Base-by-base conservation (phyloP, 2,888 invertebrate species). In the Abscondita cerata region DNA sequence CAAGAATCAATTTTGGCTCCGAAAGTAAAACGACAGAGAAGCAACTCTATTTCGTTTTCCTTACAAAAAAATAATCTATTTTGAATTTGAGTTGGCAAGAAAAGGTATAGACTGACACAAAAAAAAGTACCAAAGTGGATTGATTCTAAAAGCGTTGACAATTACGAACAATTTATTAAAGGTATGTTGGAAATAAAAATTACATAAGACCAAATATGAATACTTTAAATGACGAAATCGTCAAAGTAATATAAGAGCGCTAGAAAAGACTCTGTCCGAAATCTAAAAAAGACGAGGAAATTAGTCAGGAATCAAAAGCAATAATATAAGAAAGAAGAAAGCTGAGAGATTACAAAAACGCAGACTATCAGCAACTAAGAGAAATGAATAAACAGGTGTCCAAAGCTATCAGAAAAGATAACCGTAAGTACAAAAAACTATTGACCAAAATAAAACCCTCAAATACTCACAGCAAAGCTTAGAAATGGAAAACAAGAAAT, bases 381-480 rank as follows among this genome's bases (percentile, higher is more conserved):
- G 18, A 6, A 25, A 15, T 47, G 13, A 55, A 47, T 25, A 46
- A 36, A 33, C n/a, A 46, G 47, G 13, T 54, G 8, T 25, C 54
- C 44, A 25, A 46, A 12, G 55, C 16, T 16, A 55, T 55, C 16
- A 46, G 55, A n/a, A 55, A 34, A 31, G 34, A 55, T 13, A 20
- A 46, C 11, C 20, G 54, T 31, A 41, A 46, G 31, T 54, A 46
- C 31, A 46, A 44, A 41, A 46, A 31, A 55, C 55, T 16, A 55
- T 55, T n/a, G 55, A 55, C 13, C 16, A 55, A 46, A 55, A 55
- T 18, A 34, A 31, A 33, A 55, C 16, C 19, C 46, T 55, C 47
- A 55, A 47, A n/a, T 12, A 44, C n/a, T 47, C 11, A 31, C 47
- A 46, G 6, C 18, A 9, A 47, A 47, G 36, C 31, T 54, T 12